Conservation (phyloP, 2,113 vertebrate genomes). For the Pteruthius melanotis region DNA sequence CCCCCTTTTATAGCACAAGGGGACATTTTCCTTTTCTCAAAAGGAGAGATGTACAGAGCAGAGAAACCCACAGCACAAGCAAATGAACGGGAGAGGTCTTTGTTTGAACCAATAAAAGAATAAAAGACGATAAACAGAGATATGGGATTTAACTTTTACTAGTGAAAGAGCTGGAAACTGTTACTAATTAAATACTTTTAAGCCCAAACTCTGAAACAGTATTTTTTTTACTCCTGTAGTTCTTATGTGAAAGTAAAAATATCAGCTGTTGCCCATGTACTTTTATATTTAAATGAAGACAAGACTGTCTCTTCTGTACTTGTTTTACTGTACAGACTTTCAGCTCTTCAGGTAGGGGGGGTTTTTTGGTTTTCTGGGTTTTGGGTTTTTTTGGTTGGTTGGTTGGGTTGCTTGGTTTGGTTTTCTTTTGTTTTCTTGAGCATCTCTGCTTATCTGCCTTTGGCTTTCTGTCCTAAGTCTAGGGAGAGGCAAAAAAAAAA, state of each 20-base stretch:
- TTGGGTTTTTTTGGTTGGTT: neutral
- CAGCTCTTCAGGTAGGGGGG: neutral
- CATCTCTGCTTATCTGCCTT: neutral
- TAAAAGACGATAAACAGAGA: neutral
- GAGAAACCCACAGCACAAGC: rapidly evolving
- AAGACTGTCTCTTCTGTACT: neutral
- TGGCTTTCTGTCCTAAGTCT: neutral
- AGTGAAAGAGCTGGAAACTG: neutral
- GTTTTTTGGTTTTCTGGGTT: too few species aligned
- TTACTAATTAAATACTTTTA: neutral
- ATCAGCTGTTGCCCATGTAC: neutral
- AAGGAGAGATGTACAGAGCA: neutral
- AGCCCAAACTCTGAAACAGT: neutral
- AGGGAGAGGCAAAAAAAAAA: neutral
- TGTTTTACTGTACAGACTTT: neutral
- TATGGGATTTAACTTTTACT: neutral
- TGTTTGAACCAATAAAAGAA: neutral
- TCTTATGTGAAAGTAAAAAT: neutral
- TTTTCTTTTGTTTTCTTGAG: neutral
- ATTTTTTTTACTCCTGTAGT: neutral
- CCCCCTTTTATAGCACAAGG: neutral
- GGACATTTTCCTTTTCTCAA: neutral
- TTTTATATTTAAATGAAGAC: neutral
- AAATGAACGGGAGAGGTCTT: neutral
- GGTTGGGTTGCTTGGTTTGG: neutral